A percentile compares a stretch with the other conserved stretches of the same genome.
These are phyloP conservation scores for Drosophila emarginata DNA, from an alignment of 2,888 invertebrate genomes.

Conservation along the genomic window DNA sequence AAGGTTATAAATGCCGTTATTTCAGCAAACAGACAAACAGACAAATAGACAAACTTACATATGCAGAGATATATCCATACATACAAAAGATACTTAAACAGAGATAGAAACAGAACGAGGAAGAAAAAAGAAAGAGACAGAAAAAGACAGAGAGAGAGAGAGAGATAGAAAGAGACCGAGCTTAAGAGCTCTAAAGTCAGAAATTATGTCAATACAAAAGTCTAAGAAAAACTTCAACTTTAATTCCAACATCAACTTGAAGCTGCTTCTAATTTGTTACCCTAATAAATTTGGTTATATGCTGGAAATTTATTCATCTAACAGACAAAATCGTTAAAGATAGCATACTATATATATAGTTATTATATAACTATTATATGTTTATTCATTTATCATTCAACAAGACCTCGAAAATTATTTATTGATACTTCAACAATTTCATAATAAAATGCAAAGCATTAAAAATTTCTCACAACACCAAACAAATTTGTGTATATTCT, in stretches of 20 bases:
- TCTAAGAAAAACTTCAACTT: slow-evolving; percentile 6
- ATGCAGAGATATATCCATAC: too few species aligned
- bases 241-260: slow-evolving; percentile 12
- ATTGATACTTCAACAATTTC: too few species aligned
- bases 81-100: background rate
- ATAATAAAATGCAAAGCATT: too few species aligned
- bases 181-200: slow-evolving; percentile 32
- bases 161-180: background rate
- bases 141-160: background rate
- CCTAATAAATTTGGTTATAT: background rate
- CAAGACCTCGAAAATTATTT: too few species aligned
- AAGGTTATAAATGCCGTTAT: slow-evolving; percentile 74
- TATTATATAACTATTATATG: too few species aligned
- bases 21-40: slow-evolving; percentile 29
- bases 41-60: background rate
- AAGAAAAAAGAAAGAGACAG: background rate
- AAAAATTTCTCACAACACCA: too few species aligned
- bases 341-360: too few species aligned
- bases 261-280: slow-evolving; percentile 35
- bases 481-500: too few species aligned
- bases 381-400: too few species aligned
- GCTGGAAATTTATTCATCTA: background rate
- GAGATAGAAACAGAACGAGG: too few species aligned
- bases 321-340: background rate
- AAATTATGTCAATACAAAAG: slow-evolving; percentile 65